Percentiles rank a stretch among this genome's conserved stretches.
Conservation (phyloP, 2,113 vertebrate genomes). For the Ptilorrhoa leucosticta region DNA sequence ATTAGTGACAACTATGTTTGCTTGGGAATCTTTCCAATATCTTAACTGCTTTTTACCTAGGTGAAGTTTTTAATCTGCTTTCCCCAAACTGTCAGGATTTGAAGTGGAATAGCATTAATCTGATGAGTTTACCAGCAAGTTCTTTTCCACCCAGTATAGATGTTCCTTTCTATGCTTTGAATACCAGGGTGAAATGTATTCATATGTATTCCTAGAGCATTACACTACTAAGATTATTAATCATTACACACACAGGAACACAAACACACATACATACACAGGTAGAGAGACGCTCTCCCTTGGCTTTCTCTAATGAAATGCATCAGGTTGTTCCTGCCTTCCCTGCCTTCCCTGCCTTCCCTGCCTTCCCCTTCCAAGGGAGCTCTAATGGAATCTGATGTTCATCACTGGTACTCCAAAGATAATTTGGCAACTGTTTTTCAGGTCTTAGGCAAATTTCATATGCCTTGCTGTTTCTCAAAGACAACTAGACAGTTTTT, state of each 20-base stretch:
- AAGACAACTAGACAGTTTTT: neutral
- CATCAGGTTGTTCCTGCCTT: neutral
- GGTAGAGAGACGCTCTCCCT: rapidly evolving
- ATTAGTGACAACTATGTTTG: neutral
- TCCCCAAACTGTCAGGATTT: neutral
- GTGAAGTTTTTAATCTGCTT: neutral
- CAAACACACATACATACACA: neutral
- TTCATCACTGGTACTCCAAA: neutral
- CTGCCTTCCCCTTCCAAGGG: neutral
- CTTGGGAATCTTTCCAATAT: neutral
- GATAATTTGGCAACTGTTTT: neutral
- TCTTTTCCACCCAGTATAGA: neutral
- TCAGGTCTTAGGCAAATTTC: neutral
- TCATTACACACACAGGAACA: neutral
- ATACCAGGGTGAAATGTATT: neutral
- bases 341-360: neutral
- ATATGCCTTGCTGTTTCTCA: neutral
- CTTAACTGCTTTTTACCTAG: neutral
- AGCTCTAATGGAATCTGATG: neutral
- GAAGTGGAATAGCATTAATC: neutral
- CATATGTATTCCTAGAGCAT: neutral
- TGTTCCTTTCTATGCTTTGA: neutral
- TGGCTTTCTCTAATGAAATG: neutral
- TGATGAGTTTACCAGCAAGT: neutral
- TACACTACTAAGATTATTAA: neutral